Evolutionary conservation across 2,113 vertebrate genomes (phyloP).

Genomic region (Gopherus flavomarginatus): DNA sequence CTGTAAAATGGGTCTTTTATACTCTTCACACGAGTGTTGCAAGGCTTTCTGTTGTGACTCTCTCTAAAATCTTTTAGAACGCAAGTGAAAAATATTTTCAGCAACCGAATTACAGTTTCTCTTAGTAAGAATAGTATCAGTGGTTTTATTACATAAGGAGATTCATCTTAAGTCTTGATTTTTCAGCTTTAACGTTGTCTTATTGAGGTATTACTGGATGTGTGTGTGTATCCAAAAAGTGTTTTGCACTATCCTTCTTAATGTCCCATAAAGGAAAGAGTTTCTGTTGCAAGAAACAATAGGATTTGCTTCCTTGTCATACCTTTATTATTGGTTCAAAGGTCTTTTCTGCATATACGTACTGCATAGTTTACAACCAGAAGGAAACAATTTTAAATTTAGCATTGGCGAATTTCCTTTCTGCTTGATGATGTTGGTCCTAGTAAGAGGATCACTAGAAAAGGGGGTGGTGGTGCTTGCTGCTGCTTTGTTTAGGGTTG

Average conservation of each 20-base stretch:
- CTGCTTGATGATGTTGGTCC: constrained; percentile 24
- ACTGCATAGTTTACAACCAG: constrained; percentile 32
- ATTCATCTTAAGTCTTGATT: neutral
- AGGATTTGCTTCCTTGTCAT: neutral
- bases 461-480: neutral
- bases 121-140: neutral
- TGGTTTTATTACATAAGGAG: neutral
- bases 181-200: constrained; percentile 17
- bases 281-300: neutral
- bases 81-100: neutral
- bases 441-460: neutral
- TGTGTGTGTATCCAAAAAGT: constrained; percentile 29
- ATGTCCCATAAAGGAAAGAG: neutral
- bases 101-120: neutral
- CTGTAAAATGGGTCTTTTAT: neutral
- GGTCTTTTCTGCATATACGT: constrained; percentile 1
- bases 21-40: accelerated
- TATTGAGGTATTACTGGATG: neutral
- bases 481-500: neutral
- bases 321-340: constrained; percentile 58
- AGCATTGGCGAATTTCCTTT: constrained; percentile 61
- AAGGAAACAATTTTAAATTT: neutral
- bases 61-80: neutral
- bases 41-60: neutral
- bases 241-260: constrained; percentile 40